Conservation (phyloP, 2,888 invertebrate species). For the Cosmia trapezina region DNA sequence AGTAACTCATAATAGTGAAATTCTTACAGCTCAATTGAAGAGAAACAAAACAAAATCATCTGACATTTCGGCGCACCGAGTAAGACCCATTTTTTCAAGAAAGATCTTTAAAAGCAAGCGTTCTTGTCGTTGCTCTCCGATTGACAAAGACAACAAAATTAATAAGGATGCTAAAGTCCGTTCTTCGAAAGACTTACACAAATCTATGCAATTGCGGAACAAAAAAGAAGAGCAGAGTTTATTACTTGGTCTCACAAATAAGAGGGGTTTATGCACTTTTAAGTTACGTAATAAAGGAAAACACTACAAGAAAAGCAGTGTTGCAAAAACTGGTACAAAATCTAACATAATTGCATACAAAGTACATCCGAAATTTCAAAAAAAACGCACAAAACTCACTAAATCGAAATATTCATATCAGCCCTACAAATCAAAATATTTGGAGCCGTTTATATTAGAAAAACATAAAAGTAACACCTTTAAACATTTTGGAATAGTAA, state of each 20-base stretch:
- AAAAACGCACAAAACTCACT: background rate
- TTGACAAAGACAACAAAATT: constrained; percentile 8
- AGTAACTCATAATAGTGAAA: constrained; percentile 45
- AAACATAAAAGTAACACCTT: constrained; percentile 5
- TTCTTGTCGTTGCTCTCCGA: background rate
- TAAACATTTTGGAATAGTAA: constrained; percentile 7
- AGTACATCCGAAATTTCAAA: background rate
- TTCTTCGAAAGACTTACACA: background rate
- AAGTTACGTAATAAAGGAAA: constrained; percentile 22
- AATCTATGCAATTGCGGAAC: background rate
- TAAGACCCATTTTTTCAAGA: constrained; percentile 2
- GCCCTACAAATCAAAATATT: constrained; percentile 1
- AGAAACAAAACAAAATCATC: constrained; percentile 15
- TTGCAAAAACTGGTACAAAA: constrained; percentile 12
- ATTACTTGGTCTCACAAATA: constrained; percentile 16
- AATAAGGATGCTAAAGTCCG: background rate
- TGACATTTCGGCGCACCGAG: background rate
- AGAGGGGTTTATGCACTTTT: constrained; percentile 16
- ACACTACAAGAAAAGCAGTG: constrained; percentile 5
- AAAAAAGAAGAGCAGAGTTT: constrained; percentile 3
- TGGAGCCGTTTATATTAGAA: constrained; percentile 13
- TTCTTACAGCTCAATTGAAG: constrained; percentile 13
- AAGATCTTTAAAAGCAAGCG: background rate
- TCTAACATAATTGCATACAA: constrained; percentile 2
- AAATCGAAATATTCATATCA: constrained; percentile 3